Base-by-base conservation (phyloP, 2,113 vertebrate species). In the Setophaga coronata region DNA sequence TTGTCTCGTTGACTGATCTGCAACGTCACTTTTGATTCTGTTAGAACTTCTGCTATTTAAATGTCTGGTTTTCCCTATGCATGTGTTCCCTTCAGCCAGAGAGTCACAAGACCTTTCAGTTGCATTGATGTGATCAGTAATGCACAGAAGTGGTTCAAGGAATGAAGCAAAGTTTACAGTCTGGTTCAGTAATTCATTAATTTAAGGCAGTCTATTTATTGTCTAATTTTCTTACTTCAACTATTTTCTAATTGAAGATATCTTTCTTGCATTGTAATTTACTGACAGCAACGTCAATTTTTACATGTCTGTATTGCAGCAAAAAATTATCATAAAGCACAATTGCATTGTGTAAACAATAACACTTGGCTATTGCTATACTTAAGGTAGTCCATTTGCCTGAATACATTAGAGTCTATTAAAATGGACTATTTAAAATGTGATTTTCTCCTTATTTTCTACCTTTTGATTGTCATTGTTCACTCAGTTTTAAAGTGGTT, bases 391-490 rank as follows among this genome's bases (percentile, higher is more conserved):
- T 96, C 86, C 93, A 85, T 97, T 98, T 97, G 60, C 89, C 81
- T 94, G 97, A 97, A 97, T 93, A 82, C 47, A 90, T 98, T 96
- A 97, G 60, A 94, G 90, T 94, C 91, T 58, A 94, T 97, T 90
- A 93, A 95, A 96, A 96, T 47, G 56, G 88, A 96, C 94, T 93
- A 33, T 85, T 95, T 93, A 94, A 93, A 98, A 87, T 89, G 87
- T 67, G 94, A 93, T 82, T 98, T 97, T 95, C 87, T 97, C 60
- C 77, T 96, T 97, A 95, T 97, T 97, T 97, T 87, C 74, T 97
- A 95, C 93, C 93, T 97, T 97, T 95, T 94, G 94, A 93, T 97
- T 97, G 96, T 94, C 96, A 94, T 97, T 97, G 93, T 98, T 97
- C 92, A 18, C 95, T 98, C 93, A 38, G 94, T 98, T 98, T 96